These are phyloP conservation scores for Rhagoletis zephyria DNA, from an alignment of 1,140 invertebrate genomes.

Conservation along the genomic window DNA sequence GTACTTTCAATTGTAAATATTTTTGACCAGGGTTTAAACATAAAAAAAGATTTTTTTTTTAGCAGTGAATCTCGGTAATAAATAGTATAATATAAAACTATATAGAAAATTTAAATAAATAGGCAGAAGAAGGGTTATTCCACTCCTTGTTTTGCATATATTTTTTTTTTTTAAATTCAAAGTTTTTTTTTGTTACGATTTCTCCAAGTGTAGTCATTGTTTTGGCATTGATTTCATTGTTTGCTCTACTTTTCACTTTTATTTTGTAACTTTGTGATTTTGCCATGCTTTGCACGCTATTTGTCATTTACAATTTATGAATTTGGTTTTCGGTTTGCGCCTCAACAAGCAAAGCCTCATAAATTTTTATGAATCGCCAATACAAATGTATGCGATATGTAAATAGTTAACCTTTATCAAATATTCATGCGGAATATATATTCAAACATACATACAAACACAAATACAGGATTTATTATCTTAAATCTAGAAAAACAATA, in stretches of 20 bases:
- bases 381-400: background rate
- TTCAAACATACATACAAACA: background rate
- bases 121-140: too few species aligned
- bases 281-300: background rate
- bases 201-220: background rate
- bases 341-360: background rate
- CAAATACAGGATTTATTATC: slow-evolving; percentile 23
- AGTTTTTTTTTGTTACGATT: background rate
- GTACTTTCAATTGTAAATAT: too few species aligned
- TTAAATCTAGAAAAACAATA: background rate
- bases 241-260: slow-evolving; percentile 14
- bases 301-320: slow-evolving; percentile 46
- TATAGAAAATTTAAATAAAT: too few species aligned
- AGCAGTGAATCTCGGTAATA: too few species aligned
- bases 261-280: slow-evolving; percentile 21
- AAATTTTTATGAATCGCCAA: background rate
- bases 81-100: too few species aligned
- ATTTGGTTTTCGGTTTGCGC: slow-evolving; percentile 16
- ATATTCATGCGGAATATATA: background rate
- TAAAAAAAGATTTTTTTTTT: too few species aligned
- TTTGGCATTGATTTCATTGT: slow-evolving; percentile 14
- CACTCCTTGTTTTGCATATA: too few species aligned
- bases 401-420: slow-evolving; percentile 29
- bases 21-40: too few species aligned
- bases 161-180: too few species aligned